phyloP scores from a whole-genome alignment of 2,113 vertebrate genomes.

The Oreocharis arfaki region DNA sequence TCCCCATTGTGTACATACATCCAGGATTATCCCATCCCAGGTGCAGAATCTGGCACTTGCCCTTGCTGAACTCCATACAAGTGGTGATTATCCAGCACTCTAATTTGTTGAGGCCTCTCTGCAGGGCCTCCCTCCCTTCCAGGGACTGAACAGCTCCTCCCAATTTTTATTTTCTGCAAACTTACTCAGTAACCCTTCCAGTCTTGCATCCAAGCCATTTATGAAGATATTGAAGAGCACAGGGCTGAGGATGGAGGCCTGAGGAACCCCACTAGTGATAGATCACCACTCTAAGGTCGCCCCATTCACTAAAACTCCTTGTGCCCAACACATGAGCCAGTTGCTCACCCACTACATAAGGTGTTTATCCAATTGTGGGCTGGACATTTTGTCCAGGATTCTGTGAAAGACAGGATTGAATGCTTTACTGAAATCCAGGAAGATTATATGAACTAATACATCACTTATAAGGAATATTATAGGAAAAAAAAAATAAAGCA shows the following conservation, averaged over 20 bases:
- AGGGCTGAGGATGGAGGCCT: rapidly evolving
- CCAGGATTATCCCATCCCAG: not conserved
- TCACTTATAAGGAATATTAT: not conserved
- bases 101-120: not conserved
- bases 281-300: not conserved
- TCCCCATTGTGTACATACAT: not conserved
- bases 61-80: not conserved
- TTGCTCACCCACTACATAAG: not conserved
- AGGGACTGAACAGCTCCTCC: not conserved
- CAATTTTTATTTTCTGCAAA: not conserved
- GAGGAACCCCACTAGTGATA: rapidly evolving
- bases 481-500: not conserved
- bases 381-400: not conserved
- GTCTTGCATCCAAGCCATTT: not conserved
- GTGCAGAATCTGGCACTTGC: not conserved
- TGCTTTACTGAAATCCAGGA: not conserved
- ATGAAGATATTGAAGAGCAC: not conserved
- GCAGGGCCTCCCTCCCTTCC: not conserved
- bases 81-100: not conserved
- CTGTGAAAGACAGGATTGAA: not conserved
- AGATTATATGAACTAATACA: no score
- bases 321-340: not conserved
- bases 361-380: not conserved
- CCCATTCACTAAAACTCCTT: not conserved
- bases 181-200: not conserved